Evolutionary conservation across 2,888 invertebrate genomes (phyloP).

Genomic region (Kryphioiulus occultus): DNA sequence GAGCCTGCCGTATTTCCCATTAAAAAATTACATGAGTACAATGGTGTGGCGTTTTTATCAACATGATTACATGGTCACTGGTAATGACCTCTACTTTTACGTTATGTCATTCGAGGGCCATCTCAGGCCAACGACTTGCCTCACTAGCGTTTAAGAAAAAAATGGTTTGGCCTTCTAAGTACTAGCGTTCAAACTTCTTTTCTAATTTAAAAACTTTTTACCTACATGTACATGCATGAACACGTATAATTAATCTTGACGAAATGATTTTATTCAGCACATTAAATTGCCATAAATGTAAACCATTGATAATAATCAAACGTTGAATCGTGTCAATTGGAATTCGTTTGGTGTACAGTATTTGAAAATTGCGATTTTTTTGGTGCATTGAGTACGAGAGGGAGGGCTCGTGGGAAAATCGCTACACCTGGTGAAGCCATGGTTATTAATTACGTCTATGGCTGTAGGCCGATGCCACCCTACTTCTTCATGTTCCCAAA

Average conservation of each 20-base stretch:
- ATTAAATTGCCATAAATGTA: not conserved
- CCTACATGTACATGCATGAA: not conserved
- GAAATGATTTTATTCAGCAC: not conserved
- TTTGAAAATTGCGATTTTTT: not conserved
- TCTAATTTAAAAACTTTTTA: not conserved
- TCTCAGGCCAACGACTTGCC: constrained; percentile 24
- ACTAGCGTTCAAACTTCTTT: not conserved
- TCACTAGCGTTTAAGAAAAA: not conserved
- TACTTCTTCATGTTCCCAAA: constrained; percentile 20
- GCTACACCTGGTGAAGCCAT: not conserved
- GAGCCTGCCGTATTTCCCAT: not conserved
- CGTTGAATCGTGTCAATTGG: not conserved
- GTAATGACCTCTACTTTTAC: constrained; percentile 16
- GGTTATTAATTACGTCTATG: not conserved
- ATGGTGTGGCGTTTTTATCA: not conserved
- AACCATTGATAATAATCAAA: not conserved
- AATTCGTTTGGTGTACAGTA: not conserved
- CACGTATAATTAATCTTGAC: not conserved
- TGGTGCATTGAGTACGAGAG: not conserved
- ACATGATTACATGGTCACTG: constrained; percentile 27
- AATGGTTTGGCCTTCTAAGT: not conserved
- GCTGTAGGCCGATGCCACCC: constrained; percentile 2
- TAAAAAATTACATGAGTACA: not conserved
- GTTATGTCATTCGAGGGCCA: not conserved
- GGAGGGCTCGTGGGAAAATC: not conserved